Conservation (phyloP, 2,797 vertebrate species). For the Pipistrellus pipistrellus region DNA sequence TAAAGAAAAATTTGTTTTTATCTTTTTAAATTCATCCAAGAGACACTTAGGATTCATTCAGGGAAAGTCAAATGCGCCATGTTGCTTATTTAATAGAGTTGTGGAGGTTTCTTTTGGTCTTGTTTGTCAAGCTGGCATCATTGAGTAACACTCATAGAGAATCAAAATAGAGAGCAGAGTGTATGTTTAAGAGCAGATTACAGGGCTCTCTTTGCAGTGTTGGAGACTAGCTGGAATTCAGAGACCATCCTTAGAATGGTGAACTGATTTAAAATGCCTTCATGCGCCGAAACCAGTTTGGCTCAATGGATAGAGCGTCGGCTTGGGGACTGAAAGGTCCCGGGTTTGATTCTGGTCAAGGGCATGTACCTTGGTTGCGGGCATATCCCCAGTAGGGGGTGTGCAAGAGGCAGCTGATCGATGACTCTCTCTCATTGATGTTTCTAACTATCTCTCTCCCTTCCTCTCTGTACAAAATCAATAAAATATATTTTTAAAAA, state of each 20-base stretch:
- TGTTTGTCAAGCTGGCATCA: neutral
- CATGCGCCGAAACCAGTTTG: too few relatives aligned
- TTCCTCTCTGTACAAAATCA: too few relatives aligned
- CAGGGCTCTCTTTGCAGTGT: neutral
- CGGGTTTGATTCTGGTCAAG: too few relatives aligned
- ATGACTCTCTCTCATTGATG: too few relatives aligned
- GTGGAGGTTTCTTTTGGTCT: neutral
- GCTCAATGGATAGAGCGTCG: too few relatives aligned
- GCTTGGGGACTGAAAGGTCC: too few relatives aligned
- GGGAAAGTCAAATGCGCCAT: neutral
- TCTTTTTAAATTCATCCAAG: conserved; percentile 40
- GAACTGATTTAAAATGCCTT: conserved; percentile 21
- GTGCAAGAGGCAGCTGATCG: too few relatives aligned
- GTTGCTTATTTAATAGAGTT: conserved; percentile 3
- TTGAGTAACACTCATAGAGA: conserved; percentile 14
- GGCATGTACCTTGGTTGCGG: too few relatives aligned
- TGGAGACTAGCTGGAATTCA: neutral
- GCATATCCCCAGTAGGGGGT: too few relatives aligned
- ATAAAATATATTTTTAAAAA: too few relatives aligned
- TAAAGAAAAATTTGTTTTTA: conserved; percentile 3
- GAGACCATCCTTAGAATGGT: neutral
- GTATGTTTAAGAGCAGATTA: neutral
- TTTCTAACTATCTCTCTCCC: too few relatives aligned
- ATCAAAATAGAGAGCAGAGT: neutral
- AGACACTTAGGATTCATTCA: conserved; percentile 24